Evolutionary conservation across 2,888 invertebrate genomes (phyloP).

Genomic region (Drosophila gaucha): DNA sequence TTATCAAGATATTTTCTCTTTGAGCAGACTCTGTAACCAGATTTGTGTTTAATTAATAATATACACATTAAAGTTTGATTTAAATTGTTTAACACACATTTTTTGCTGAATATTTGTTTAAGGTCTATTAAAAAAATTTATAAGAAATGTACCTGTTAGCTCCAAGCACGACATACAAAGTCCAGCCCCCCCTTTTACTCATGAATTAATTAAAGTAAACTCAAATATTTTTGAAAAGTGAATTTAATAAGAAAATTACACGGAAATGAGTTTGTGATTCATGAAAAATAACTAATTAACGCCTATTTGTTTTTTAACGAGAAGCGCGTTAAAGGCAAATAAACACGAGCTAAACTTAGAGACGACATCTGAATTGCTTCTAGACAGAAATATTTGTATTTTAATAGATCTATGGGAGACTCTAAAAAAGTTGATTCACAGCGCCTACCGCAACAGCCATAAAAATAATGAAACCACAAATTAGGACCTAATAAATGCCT

Average conservation of each 20-base stretch:
- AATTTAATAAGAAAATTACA: slow-evolving; percentile 32
- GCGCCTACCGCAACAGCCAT: slow-evolving; percentile 61
- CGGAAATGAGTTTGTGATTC: slow-evolving; percentile 51
- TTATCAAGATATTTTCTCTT: background rate
- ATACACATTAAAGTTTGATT: background rate
- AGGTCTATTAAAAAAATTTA: background rate
- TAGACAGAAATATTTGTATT: too few relatives aligned
- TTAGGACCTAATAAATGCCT: slow-evolving; percentile 20
- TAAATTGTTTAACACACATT: background rate
- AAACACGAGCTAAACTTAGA: slow-evolving; percentile 22
- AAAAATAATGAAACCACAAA: slow-evolving; percentile 36
- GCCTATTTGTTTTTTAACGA: slow-evolving; percentile 1
- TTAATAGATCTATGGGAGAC: too few relatives aligned
- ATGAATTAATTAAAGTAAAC: slow-evolving; percentile 3
- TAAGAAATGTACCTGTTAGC: background rate
- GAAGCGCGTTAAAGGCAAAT: slow-evolving; percentile 11
- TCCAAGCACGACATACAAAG: background rate
- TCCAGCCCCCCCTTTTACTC: slow-evolving; percentile 2
- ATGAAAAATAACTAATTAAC: slow-evolving; percentile 30
- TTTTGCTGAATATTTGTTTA: background rate
- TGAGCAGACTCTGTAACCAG: too few relatives aligned
- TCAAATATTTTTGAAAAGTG: slow-evolving; percentile 44
- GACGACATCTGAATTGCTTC: background rate
- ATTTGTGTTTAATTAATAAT: background rate
- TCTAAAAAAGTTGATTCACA: background rate